Base-by-base conservation (phyloP, 2,113 vertebrate genomes). In the Psammodynastes pulverulentus region DNA sequence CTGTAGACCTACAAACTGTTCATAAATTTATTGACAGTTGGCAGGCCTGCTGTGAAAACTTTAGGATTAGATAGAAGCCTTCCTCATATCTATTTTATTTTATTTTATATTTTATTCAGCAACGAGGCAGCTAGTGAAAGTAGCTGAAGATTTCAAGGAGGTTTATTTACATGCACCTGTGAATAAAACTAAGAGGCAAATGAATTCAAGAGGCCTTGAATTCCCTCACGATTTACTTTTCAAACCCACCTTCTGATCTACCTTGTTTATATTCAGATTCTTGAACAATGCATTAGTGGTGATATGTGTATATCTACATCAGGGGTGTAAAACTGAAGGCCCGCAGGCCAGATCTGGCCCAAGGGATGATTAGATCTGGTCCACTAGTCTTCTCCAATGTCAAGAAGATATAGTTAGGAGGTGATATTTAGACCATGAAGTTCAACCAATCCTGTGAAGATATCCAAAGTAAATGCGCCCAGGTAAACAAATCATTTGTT, bases 1-100 rank as follows among this genome's bases (percentile, higher is more conserved):
- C 96, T 89, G 93, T 95, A 97, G 95, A 92, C 93, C 91, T 94
- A 51, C 97, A 97, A 95, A 97, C 96, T 95, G 95, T 96, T 96
- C 86, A 39, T 93, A 92, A 94, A 94, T 95, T 15, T 95, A 95
- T 87, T 95, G 96, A 93, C 96, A 95, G 95, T 93, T 94, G 95
- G 95, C 91, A 94, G 92, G 93, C 96, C 95, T 91, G 95, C 96
- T 96, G 94, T 93, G 95, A 67, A 2, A 94, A 91, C 95, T 92
- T 62, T 48, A n/a, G 92, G 86, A 67, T 94, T 93, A 93, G 8
- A 86, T 93, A 85, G 92, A 90, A 94, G 92, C 93, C 34, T 90
- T 89, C 95, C 92, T 93, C 95, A 93, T 94, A 92, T 94, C 96
- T 96, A 93, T 93, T 87, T 92, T 49, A 49, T 49, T 49, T 49